Base-by-base conservation (phyloP, 2,113 vertebrate species). In the Petromus typicus region DNA sequence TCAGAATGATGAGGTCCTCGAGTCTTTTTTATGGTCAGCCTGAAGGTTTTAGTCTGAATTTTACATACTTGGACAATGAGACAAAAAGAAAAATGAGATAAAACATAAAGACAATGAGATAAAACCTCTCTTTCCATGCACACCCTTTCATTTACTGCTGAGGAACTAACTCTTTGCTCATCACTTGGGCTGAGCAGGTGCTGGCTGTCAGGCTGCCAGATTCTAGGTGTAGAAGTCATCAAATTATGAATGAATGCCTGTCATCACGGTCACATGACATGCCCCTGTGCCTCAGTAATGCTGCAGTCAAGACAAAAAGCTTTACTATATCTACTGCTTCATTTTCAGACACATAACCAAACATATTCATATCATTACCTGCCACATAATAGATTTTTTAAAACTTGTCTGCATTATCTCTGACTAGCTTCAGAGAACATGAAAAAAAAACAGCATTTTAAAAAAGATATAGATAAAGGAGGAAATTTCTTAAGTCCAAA, bases 211-310 rank as follows among this genome's bases (percentile, higher is more conserved):
- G 83, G 64, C 91, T 97, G 93, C 97, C 89, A 97, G 89, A 82
- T 40, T 96, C 84, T 95, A 91, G 93, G 94, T 95, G 86, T 83
- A 92, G 57, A 95, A 95, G 63, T 91, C 95, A 89, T 97, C 91
- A 94, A 81, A 93, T 97, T 95, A 94, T 96, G 96, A 97, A 98
- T 96, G 93, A 97, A 82, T 0, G 30, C 69, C 92, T 97, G 96
- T 93, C 94, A 87, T 89, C 40, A 25, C 23, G 27, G 95, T 96
- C 97, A 96, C 85, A 7, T 97, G 97, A 83, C 80, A 66, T 6
- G 25, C 61, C 66, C 75, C 73, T 95, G 87, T 88, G 86, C 67
- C 84, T 34, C n/a, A 85, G 76, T 48, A 61, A n/a, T 18, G 73
- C 57, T 59, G 61, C 63, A 75, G 63, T 87, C 48, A 27, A 91